These are phyloP conservation scores for Saccostrea glomerata DNA, from an alignment of 1,140 invertebrate species.

Conservation along the genomic window DNA sequence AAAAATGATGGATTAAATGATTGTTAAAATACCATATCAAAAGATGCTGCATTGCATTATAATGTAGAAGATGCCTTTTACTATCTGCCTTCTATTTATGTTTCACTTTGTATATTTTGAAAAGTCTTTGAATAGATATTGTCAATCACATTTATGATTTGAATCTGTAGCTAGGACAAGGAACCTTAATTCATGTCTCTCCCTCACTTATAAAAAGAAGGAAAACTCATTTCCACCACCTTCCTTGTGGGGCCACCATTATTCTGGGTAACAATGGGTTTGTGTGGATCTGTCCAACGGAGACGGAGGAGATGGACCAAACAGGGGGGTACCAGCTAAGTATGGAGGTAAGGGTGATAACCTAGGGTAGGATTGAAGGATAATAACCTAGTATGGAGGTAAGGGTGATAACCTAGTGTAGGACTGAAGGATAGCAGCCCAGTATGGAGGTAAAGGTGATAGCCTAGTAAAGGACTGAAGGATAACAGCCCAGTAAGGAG, in stretches of 20 bases:
- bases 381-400: background rate
- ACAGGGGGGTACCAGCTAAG: slow-evolving; percentile 90
- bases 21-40: no score
- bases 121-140: background rate
- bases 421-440: background rate
- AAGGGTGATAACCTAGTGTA: background rate
- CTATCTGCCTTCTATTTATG: no score
- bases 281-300: slow-evolving; percentile 93
- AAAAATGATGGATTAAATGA: no score
- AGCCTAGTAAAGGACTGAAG: no score
- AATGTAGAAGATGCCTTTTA: no score
- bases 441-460: background rate
- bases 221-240: slow-evolving; percentile 97
- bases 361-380: no score
- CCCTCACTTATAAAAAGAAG: slow-evolving; percentile 94
- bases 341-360: slow-evolving; percentile 80
- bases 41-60: no score
- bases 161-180: slow-evolving; percentile 85
- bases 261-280: slow-evolving; percentile 98
- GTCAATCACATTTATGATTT: background rate
- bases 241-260: slow-evolving; percentile 92
- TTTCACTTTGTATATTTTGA: no score
- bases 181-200: slow-evolving; percentile 93
- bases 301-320: slow-evolving; percentile 82
- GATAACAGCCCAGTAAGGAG: background rate